Evolutionary conservation across 2,113 vertebrate species (phyloP), one percentile per base, ranked within the genome.

Genomic region (Pungitius pungitius): DNA sequence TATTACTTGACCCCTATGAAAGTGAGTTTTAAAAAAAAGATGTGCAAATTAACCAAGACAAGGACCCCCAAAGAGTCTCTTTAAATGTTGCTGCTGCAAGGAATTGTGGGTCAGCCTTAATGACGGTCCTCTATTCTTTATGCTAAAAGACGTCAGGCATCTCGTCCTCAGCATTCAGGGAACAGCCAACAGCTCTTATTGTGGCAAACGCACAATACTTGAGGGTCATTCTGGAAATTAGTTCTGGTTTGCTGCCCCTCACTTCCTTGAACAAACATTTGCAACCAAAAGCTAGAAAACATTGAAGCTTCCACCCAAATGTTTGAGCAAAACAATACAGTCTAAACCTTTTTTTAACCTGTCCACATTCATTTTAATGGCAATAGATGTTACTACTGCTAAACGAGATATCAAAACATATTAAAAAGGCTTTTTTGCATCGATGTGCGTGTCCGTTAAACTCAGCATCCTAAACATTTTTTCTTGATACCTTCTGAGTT

Each of bases 401-500:
- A 18, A 51, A 9, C 11, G 33, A 51, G 37, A 51, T 14, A 20
- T 30, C 39, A 57, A 57, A 30, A 22, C 33, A 15, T 30, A 7
- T n/a, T 57, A 2, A 8, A 3, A 6, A 24, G 55, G 37, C 40
- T 40, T 57, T 10, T 33, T 30, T 54, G 24, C 54, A 10, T 13
- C 1, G 12, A 27, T 51, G 1, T 10, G 33, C 56, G 35, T 57
- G 6, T 6, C 39, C 1, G 56, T 49, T 37, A 68, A 39, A 67
- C 12, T 1, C 33, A 3, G 3, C 8, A 45, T 33, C n/a, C n/a
- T n/a, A 75, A 61, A 13, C 15, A n/a, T n/a, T n/a, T 8, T 61
- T 0, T 2, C 22, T 45, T 12, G 39, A 75, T 67, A 78, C 24
- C 17, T 35, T 73, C 3, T 65, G 55, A 66, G 61, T 68, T 75